These are phyloP conservation scores for Cladorhizidae sp. DNA, from an alignment of 37 sponge, comb jelly and placozoan genomes.

Conservation along the genomic window DNA sequence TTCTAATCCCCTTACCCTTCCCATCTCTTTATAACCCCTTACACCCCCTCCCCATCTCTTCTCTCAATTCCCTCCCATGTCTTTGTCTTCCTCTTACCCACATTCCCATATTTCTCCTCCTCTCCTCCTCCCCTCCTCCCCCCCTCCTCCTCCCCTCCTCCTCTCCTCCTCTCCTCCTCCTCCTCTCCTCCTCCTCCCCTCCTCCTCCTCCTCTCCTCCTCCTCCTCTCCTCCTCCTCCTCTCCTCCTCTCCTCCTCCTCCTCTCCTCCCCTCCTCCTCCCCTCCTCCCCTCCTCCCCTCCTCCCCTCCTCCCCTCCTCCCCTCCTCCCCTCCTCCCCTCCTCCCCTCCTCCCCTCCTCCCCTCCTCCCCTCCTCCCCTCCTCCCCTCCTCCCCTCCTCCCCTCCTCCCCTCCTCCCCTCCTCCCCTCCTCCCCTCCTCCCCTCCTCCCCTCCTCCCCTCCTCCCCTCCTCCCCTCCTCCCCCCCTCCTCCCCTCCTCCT, in stretches of 20 bases:
- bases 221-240: background rate
- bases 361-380: background rate
- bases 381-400: too few species aligned
- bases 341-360: background rate
- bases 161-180: background rate
- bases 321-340: background rate
- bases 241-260: background rate
- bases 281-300: background rate
- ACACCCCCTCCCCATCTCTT: background rate
- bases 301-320: background rate
- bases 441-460: background rate
- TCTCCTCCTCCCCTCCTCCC: background rate
- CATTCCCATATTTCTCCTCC: background rate
- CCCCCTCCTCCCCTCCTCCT: background rate
- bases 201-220: conserved; percentile 15
- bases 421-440: too few species aligned
- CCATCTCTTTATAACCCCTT: too few species aligned
- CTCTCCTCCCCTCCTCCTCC: too few species aligned
- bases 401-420: background rate
- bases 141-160: too few species aligned
- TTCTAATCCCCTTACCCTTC: background rate
- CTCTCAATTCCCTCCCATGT: background rate
- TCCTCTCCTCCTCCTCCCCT: conserved; percentile 12
- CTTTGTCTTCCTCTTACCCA: conserved; percentile 12
- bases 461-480: conserved; percentile 24